Conservation (phyloP, 2,797 vertebrate genomes). For the Melanotaenia parkinsoni region DNA sequence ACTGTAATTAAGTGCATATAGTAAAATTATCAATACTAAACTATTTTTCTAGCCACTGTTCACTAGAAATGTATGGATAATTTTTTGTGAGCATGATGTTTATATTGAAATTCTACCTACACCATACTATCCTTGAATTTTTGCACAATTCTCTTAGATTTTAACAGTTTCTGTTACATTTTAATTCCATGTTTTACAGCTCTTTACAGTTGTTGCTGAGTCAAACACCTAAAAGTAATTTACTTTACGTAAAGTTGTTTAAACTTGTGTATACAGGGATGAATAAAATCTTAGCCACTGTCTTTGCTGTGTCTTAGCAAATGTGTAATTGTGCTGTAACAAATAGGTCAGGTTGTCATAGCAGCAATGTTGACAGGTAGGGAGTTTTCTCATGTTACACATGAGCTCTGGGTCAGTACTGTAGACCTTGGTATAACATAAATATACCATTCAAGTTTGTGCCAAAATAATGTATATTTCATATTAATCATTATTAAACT, state of each 20-base stretch:
- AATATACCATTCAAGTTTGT: neutral
- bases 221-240: neutral
- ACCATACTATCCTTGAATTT: neutral
- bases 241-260: neutral
- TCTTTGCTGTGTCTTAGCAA: neutral
- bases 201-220: neutral
- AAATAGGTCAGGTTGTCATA: conserved; percentile 30
- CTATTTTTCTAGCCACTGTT: neutral
- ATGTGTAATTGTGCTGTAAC: conserved; percentile 8
- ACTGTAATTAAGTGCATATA: neutral
- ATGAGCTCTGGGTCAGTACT: conserved; percentile 20
- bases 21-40: neutral
- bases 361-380: conserved; percentile 17
- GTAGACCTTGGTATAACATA: conserved; percentile 12
- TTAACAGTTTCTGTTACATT: neutral
- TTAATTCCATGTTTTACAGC: no score
- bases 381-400: conserved; percentile 24
- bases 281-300: conserved; percentile 18
- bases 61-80: no score
- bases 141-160: neutral
- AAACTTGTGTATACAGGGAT: neutral
- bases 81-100: neutral
- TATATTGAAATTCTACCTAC: conserved; percentile 23
- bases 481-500: neutral
- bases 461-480: conserved; percentile 1